phyloP scores from a whole-genome alignment of 2,797 vertebrate genomes.

The Spatula clypeata region DNA sequence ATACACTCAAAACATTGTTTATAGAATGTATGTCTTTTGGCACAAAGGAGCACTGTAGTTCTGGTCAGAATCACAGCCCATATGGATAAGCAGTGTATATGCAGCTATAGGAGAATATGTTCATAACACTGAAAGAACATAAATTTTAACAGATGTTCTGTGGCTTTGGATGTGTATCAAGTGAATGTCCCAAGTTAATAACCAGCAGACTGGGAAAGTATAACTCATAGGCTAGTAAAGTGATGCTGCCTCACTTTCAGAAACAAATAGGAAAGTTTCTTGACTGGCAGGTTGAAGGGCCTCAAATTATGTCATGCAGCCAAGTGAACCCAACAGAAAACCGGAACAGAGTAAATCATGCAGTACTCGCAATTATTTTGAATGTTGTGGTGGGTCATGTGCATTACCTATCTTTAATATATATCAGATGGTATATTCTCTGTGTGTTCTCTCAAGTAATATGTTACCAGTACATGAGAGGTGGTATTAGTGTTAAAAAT shows the following conservation, averaged over 20 bases:
- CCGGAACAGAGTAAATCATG: background rate
- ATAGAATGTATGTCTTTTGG: background rate
- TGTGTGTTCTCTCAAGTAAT: background rate
- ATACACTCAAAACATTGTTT: background rate
- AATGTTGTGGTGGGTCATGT: background rate
- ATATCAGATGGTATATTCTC: background rate
- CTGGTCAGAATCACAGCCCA: background rate
- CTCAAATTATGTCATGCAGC: background rate
- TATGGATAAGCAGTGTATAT: background rate
- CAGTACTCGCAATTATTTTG: background rate
- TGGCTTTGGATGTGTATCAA: constrained; percentile 3
- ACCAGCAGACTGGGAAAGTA: background rate
- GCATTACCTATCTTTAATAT: background rate
- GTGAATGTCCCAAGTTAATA: constrained; percentile 13
- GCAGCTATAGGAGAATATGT: background rate
- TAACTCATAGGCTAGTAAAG: background rate
- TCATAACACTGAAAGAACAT: background rate
- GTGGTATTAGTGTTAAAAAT: background rate
- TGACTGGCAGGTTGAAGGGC: background rate
- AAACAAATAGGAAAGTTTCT: background rate
- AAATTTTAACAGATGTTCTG: constrained; percentile 44
- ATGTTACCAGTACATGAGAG: background rate
- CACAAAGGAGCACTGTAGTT: background rate
- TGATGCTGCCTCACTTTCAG: background rate
- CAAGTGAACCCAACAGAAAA: background rate